phyloP scores from a whole-genome alignment of 2,797 vertebrate genomes.

The Capromys pilorides region DNA sequence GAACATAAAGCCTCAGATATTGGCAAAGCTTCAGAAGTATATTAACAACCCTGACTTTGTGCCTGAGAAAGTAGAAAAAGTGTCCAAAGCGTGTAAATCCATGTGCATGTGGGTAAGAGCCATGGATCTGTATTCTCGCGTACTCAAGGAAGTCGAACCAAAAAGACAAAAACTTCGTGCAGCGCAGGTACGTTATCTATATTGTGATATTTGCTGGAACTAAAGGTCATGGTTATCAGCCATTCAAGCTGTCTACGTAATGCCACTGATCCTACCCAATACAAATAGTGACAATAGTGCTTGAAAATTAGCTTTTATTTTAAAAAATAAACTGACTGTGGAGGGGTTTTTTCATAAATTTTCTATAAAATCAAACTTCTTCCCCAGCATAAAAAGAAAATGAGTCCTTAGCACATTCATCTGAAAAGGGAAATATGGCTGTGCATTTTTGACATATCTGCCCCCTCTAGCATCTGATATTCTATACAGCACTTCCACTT shows the following conservation, averaged over 20 bases:
- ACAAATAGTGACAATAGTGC: neutral
- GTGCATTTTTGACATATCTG: neutral
- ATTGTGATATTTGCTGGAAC: neutral
- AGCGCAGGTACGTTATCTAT: conserved; percentile 85
- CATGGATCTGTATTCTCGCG: conserved; percentile 90
- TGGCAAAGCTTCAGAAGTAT: conserved; percentile 90
- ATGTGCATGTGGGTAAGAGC: conserved; percentile 94
- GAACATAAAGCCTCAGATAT: conserved; percentile 89
- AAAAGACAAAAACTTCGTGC: conserved; percentile 89
- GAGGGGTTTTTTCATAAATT: neutral
- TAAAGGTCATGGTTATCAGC: neutral
- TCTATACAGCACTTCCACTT: neutral
- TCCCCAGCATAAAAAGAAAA: conserved; percentile 29
- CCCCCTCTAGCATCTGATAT: neutral
- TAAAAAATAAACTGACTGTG: neutral
- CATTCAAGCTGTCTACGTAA: neutral
- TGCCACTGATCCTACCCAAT: neutral
- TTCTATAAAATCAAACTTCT: neutral
- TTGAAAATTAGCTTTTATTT: neutral
- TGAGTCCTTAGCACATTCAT: neutral
- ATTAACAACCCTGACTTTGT: conserved; percentile 91
- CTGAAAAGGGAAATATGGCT: neutral
- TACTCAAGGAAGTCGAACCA: conserved; percentile 90
- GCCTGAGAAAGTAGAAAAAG: conserved; percentile 92
- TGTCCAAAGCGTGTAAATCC: conserved; percentile 91